Conservation (phyloP, 1,140 invertebrate species). For the Drosophila suzukii region DNA sequence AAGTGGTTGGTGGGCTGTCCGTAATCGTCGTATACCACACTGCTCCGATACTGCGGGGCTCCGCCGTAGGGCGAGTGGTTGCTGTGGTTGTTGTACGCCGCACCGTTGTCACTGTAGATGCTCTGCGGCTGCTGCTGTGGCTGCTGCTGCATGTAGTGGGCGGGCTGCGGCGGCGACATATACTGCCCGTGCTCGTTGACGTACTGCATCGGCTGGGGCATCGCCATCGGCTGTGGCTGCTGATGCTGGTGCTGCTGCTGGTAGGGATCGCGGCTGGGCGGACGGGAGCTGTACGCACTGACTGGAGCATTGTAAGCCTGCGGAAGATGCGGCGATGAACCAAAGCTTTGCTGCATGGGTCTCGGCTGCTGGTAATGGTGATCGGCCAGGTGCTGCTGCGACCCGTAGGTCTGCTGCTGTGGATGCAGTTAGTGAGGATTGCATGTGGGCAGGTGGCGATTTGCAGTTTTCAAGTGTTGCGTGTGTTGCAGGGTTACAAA, state of each 20-base stretch:
- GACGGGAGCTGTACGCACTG: slow-evolving; percentile 77
- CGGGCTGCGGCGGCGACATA: slow-evolving; percentile 66
- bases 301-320: slow-evolving; percentile 79
- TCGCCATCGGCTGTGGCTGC: slow-evolving; percentile 80
- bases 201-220: slow-evolving; percentile 76
- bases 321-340: slow-evolving; percentile 87
- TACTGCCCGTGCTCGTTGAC: slow-evolving; percentile 82
- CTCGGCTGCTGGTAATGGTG: slow-evolving; percentile 73
- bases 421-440: slow-evolving; percentile 53
- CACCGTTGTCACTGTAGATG: slow-evolving; percentile 76
- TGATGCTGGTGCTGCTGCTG: slow-evolving; percentile 85
- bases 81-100: slow-evolving; percentile 73
- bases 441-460: slow-evolving; percentile 7
- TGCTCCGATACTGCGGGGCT: slow-evolving; percentile 59
- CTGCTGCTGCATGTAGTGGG: slow-evolving; percentile 60
- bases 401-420: slow-evolving; percentile 86
- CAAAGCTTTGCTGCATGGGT: slow-evolving; percentile 85
- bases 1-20: slow-evolving; percentile 86
- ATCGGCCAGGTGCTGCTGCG: slow-evolving; percentile 86
- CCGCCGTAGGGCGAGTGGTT: slow-evolving; percentile 69
- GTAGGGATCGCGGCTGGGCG: slow-evolving; percentile 83
- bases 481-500: background rate
- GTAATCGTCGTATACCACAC: slow-evolving; percentile 77
- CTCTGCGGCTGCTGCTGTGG: slow-evolving; percentile 69
- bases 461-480: slow-evolving; percentile 8